Conservation (phyloP, 2,797 vertebrate species). For the Sus cebifrons region DNA sequence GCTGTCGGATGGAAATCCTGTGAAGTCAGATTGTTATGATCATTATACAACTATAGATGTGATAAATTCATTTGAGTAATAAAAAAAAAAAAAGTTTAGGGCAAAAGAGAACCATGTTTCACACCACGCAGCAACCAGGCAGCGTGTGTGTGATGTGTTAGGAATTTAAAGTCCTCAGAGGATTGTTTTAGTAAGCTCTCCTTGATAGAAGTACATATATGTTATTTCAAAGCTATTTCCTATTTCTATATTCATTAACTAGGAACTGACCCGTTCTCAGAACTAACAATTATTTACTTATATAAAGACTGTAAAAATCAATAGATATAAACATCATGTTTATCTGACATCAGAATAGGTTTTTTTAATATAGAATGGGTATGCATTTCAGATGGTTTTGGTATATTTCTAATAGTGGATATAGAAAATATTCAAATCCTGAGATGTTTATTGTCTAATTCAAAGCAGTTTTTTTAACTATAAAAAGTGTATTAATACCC, state of each 20-base stretch:
- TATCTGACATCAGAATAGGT: conserved; percentile 33
- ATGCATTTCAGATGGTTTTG: not conserved
- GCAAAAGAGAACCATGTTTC: not conserved
- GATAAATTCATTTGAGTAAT: no score
- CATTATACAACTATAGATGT: no score
- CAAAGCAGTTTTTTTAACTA: conserved; percentile 27
- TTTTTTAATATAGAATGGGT: not conserved
- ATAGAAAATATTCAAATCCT: not conserved
- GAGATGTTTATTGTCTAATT: not conserved
- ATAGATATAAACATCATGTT: not conserved
- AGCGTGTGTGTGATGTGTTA: not conserved
- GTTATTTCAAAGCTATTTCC: conserved; percentile 52
- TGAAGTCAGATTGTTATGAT: no score
- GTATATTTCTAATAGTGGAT: conserved; percentile 23
- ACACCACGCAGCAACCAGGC: not conserved
- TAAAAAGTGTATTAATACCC: not conserved
- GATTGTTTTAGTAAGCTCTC: not conserved
- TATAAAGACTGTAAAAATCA: not conserved
- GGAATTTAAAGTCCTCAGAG: not conserved
- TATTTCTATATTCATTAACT: conserved; percentile 43
- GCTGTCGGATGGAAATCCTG: no score
- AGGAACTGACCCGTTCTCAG: not conserved
- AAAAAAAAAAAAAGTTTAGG: not conserved
- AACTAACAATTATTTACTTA: conserved; percentile 19
- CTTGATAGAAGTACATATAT: not conserved